These are phyloP conservation scores for Cephalopachus bancanus DNA, from an alignment of 2,797 vertebrate species.

Conservation along the genomic window DNA sequence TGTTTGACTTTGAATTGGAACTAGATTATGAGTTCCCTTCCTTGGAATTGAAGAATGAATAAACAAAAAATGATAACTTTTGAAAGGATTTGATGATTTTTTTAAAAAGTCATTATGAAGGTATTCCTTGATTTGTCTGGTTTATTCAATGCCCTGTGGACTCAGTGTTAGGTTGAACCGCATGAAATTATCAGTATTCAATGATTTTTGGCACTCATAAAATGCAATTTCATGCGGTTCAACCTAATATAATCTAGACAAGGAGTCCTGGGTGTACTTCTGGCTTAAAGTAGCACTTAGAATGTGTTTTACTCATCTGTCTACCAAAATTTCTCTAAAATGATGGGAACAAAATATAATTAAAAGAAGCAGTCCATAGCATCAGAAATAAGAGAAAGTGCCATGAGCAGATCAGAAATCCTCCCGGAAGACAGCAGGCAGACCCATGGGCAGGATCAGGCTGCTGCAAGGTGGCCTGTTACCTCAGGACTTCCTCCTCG, in stretches of 20 bases:
- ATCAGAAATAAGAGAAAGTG: not conserved
- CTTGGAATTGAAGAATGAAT: not conserved
- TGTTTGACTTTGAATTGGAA: not conserved
- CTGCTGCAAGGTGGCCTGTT: not conserved
- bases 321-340: not conserved
- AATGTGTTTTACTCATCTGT: not conserved
- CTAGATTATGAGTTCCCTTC: not conserved
- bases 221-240: constrained; percentile 43
- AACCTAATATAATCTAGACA: not conserved
- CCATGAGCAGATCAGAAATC: not conserved
- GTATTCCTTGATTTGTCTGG: not conserved
- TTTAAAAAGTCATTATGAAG: not conserved
- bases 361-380: not conserved
- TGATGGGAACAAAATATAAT: not conserved
- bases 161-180: not conserved
- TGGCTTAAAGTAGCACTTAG: not conserved
- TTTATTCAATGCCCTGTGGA: not conserved
- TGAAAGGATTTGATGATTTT: not conserved
- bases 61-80: no score
- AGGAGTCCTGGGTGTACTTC: not conserved
- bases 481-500: not conserved
- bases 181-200: not conserved
- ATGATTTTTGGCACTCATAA: not conserved
- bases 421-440: not conserved
- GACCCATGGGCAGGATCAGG: fast-evolving